Evolutionary conservation across 2,888 invertebrate species (phyloP).

Genomic region (Drosophila villosipedis): DNA sequence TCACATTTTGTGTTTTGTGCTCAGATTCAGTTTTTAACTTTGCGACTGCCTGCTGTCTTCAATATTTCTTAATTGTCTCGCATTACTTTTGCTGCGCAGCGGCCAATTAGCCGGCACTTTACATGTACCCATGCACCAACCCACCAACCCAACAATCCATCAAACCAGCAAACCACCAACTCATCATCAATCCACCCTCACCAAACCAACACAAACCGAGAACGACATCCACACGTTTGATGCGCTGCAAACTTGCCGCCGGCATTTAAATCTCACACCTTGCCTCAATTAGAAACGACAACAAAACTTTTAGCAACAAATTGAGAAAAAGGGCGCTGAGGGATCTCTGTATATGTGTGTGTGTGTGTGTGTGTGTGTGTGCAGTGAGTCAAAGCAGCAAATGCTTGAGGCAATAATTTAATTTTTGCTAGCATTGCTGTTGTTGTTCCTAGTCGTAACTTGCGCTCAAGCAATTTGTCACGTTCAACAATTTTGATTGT

Average conservation of each 20-base stretch:
- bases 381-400: conserved; percentile 44
- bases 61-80: conserved; percentile 52
- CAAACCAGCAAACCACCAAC: background rate
- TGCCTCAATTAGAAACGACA: conserved; percentile 70
- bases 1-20: conserved; percentile 5
- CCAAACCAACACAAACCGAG: background rate
- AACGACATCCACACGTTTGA: conserved; percentile 33
- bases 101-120: conserved; percentile 68
- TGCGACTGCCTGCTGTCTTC: conserved; percentile 6
- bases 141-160: background rate
- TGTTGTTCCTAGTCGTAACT: conserved; percentile 71
- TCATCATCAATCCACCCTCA: background rate
- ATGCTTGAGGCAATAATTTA: conserved; percentile 71
- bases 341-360: background rate
- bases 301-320: conserved; percentile 65
- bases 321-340: conserved; percentile 9
- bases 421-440: conserved; percentile 50
- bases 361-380: conserved; percentile 8
- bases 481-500: conserved; percentile 83
- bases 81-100: conserved; percentile 43
- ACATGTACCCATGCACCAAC: conserved; percentile 45
- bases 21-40: conserved; percentile 4
- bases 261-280: conserved; percentile 78
- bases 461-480: conserved; percentile 85
- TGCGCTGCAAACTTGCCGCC: conserved; percentile 60